phyloP scores from a whole-genome alignment of 1,140 invertebrate genomes.

The Cyrtorhinus lividipennis region DNA sequence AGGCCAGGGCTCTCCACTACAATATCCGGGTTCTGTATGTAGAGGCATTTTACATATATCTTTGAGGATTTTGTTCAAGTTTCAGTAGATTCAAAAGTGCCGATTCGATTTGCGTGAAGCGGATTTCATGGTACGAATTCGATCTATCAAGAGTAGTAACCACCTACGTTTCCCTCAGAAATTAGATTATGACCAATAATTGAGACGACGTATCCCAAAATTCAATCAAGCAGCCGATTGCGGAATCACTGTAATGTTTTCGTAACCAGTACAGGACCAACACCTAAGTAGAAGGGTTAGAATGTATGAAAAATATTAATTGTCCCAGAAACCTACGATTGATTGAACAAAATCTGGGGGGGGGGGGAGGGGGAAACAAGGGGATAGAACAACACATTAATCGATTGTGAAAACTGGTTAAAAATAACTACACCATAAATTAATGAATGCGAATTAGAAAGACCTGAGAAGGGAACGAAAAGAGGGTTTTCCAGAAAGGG shows the following conservation, averaged over 20 bases:
- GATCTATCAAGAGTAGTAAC: too few species aligned
- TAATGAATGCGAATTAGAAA: slow-evolving; percentile 10
- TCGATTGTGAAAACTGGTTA: slow-evolving; percentile 7
- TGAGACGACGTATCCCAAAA: too few species aligned
- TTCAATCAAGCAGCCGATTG: not conserved
- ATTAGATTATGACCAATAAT: too few species aligned
- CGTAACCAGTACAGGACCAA: not conserved
- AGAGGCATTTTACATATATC: too few species aligned
- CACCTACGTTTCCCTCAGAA: too few species aligned
- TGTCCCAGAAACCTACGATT: slow-evolving; percentile 8
- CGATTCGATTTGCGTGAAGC: too few species aligned
- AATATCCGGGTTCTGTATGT: too few species aligned
- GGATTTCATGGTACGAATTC: too few species aligned
- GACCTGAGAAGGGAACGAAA: not conserved
- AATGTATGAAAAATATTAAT: not conserved
- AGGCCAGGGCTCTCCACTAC: too few species aligned
- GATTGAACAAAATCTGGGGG: slow-evolving; percentile 13
- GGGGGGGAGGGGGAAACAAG: too few species aligned
- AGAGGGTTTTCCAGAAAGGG: slow-evolving; percentile 1
- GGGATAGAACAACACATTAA: not conserved
- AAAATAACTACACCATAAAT: slow-evolving; percentile 12
- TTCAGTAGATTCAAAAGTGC: too few species aligned
- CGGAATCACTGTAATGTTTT: not conserved
- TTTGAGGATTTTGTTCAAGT: too few species aligned
- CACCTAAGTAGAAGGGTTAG: not conserved